Evolutionary conservation across 2,113 vertebrate species (phyloP).

Genomic region (Poicephalus gulielmi): DNA sequence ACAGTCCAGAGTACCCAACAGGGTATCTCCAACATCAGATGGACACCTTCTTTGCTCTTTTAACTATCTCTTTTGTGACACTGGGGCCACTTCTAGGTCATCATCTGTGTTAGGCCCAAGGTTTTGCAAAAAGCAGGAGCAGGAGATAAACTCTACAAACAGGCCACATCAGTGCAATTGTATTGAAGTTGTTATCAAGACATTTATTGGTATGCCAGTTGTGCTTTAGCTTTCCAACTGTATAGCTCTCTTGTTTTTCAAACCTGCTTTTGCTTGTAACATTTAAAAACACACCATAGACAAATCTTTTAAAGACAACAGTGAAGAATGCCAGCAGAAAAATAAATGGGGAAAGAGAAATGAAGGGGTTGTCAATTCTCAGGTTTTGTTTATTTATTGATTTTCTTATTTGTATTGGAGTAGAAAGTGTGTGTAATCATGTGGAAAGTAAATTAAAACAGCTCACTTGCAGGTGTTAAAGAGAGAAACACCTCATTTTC

Average conservation of each 20-base stretch:
- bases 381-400: neutral
- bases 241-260: neutral
- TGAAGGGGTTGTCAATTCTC: neutral
- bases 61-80: neutral
- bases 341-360: neutral
- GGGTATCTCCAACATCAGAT: neutral
- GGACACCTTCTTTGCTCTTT: neutral
- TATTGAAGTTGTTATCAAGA: neutral
- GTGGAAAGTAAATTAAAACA: conserved; percentile 32
- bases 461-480: neutral
- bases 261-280: neutral
- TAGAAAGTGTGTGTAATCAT: neutral
- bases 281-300: neutral
- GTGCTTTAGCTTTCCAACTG: neutral
- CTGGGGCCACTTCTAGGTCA: neutral
- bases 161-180: neutral
- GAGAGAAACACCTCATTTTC: neutral
- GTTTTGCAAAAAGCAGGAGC: neutral
- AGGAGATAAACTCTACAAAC: neutral
- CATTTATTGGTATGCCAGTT: neutral
- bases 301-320: neutral
- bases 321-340: neutral
- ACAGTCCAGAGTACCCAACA: neutral
- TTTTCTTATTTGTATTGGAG: neutral
- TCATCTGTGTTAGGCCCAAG: neutral